Evolutionary conservation across 2,888 invertebrate genomes (phyloP), one percentile per base, ranked within the genome.

Genomic region (Drosophila merina): DNA sequence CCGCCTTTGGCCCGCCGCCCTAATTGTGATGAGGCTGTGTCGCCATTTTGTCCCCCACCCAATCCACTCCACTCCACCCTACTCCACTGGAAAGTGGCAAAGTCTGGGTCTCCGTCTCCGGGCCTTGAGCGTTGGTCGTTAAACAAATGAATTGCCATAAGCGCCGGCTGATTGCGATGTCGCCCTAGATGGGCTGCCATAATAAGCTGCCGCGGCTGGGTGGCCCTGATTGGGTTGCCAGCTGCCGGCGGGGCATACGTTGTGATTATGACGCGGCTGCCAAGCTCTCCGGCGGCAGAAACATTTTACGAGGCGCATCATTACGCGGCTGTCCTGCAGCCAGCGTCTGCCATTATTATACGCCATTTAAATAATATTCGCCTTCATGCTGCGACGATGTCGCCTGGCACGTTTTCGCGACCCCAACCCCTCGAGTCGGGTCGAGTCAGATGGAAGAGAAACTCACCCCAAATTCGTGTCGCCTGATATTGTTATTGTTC

Each of bases 61-160:
- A 26, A 5, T 12, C 12, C 28, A 14, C 56, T 10, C 36, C 36
- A 36, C 6, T 38, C 52, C 10, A 30, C 56, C 5, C 52, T 10
- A 30, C 56, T n/a, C n/a, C n/a, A n/a, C 8, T 38, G 48, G n/a
- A 38, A 25, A 31, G n/a, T 14, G 40, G 36, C 10, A 9, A n/a
- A 51, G 47, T 70, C 56, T 63, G 45, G 44, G 67, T 55, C 40
- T 14, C 66, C 56, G 67, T 55, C 40, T 14, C 66, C 56, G 68
- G 75, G 69, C 72, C 74, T 25, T 26, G 52, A 44, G 50, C 72
- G 64, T 31, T 71, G 81, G 83, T 90, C 88, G 90, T 90, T 89
- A 90, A 90, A 89, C 90, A 90, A 90, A 90, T 90, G 90, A 90
- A 90, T 90, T 90, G 90, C 85, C 90, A 87, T 89, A 89, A 84